Percentiles rank a stretch among this genome's conserved stretches.
Evolutionary conservation across 2,797 vertebrate species (phyloP).

Genomic region (Harpagifer antarcticus): DNA sequence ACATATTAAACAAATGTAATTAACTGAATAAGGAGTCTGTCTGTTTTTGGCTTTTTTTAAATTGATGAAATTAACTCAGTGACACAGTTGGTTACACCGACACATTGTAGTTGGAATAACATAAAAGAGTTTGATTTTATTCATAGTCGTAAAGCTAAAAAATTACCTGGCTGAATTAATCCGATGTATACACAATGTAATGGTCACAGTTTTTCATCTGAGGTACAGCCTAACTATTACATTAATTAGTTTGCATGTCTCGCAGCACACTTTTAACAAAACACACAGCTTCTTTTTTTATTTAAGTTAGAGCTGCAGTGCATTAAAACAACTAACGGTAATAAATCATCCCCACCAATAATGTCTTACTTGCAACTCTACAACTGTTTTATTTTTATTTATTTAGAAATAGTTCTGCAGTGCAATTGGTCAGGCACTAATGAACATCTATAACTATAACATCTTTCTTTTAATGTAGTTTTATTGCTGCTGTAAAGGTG

Average conservation of each 20-base stretch:
- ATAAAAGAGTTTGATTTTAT: neutral
- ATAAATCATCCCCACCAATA: neutral
- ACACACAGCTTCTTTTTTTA: neutral
- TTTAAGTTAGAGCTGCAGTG: neutral
- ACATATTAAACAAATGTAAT: slow-evolving; percentile 3
- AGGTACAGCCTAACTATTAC: neutral
- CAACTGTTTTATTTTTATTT: no score
- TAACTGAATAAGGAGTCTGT: neutral
- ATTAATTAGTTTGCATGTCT: neutral
- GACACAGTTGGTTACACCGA: neutral
- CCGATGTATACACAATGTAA: neutral
- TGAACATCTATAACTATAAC: neutral
- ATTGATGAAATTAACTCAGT: neutral
- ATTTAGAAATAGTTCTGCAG: neutral
- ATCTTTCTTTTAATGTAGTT: neutral
- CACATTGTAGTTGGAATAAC: neutral
- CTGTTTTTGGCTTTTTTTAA: slow-evolving; percentile 8
- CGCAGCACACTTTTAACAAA: neutral
- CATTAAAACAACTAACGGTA: neutral
- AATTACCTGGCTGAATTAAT: no score
- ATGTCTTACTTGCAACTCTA: neutral
- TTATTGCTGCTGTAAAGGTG: neutral
- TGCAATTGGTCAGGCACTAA: neutral
- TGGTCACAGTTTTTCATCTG: neutral
- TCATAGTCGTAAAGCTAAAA: neutral